These are phyloP conservation scores for Caprella mutica DNA, from an alignment of 2,888 invertebrate genomes.

Conservation along the genomic window DNA sequence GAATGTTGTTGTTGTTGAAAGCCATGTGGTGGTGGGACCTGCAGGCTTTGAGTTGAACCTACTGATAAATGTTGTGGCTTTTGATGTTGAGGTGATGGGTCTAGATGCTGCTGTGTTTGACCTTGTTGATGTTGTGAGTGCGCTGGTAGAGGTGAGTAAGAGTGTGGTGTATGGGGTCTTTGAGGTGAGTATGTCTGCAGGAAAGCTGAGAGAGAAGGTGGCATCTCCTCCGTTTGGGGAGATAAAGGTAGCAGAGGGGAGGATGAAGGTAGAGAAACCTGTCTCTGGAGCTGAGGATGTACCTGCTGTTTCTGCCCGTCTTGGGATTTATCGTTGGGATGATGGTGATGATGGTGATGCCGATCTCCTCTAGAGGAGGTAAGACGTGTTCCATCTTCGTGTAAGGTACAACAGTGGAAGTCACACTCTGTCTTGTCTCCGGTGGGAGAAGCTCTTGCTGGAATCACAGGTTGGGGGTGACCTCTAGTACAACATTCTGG, in stretches of 20 bases:
- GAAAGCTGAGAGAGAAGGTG: not conserved
- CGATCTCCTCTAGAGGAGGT: constrained; percentile 73
- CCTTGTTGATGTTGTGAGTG: constrained; percentile 2
- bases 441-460: constrained; percentile 30
- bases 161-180: constrained; percentile 7
- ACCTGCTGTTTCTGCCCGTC: constrained; percentile 5
- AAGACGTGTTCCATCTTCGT: constrained; percentile 69
- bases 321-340: constrained; percentile 3
- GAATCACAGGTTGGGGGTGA: constrained; percentile 39
- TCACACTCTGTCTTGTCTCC: constrained; percentile 60
- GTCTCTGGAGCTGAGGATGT: not conserved
- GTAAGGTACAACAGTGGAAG: constrained; percentile 88
- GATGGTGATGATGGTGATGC: constrained; percentile 61
- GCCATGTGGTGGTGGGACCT: too few relatives aligned
- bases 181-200: constrained; percentile 4
- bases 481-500: constrained; percentile 60
- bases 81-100: too few relatives aligned
- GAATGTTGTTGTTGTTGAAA: too few relatives aligned
- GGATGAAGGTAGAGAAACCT: not conserved
- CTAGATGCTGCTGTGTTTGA: not conserved
- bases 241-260: not conserved
- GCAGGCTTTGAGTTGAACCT: too few relatives aligned
- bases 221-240: not conserved
- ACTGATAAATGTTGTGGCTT: too few relatives aligned
- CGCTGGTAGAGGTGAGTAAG: constrained; percentile 1